Conservation (phyloP, 2,797 vertebrate genomes). For the Peromyscus melanophrys region DNA sequence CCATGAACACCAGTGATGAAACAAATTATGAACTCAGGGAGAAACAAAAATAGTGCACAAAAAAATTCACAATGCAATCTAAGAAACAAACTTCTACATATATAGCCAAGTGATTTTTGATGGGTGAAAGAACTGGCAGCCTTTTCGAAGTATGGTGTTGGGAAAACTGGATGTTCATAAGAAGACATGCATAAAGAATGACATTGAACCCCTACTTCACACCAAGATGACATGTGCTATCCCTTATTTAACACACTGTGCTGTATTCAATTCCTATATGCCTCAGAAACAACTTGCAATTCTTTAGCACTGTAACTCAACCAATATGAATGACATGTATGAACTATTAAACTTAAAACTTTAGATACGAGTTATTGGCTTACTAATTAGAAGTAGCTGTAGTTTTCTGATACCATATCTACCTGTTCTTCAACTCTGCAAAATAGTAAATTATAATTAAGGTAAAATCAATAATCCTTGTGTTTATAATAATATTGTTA, state of each 20-base stretch:
- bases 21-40: neutral
- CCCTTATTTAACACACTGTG: neutral
- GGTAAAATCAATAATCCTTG: slow-evolving; percentile 23
- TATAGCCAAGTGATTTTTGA: neutral
- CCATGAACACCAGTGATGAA: neutral
- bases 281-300: neutral
- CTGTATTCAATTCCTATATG: neutral
- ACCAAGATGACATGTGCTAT: neutral
- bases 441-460: neutral
- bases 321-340: neutral
- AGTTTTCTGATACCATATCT: neutral
- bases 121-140: neutral
- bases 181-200: neutral
- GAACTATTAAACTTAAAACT: slow-evolving; percentile 28
- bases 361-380: neutral
- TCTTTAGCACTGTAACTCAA: neutral
- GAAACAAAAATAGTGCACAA: neutral
- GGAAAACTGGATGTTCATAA: neutral
- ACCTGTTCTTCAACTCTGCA: neutral
- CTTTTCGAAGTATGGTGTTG: neutral
- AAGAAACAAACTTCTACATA: neutral
- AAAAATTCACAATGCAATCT: neutral
- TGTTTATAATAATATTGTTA: neutral
- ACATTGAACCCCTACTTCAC: neutral
- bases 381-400: neutral